Conservation (phyloP, 2,888 invertebrate genomes). For the Microdon myrmicae region DNA sequence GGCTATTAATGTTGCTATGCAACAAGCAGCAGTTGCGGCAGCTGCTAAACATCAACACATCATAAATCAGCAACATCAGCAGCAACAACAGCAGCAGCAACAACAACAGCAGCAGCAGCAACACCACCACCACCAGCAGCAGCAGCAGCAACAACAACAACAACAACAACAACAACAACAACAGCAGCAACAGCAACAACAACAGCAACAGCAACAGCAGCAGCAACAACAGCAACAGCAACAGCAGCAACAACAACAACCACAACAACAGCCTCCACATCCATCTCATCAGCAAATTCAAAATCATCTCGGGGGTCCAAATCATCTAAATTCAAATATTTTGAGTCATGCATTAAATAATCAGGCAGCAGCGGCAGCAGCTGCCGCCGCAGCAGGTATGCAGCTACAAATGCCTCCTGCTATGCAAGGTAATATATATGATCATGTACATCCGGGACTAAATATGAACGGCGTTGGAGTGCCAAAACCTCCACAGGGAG, state of each 20-base stretch:
- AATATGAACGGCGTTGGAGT: slow-evolving; percentile 62
- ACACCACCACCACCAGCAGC: slow-evolving; percentile 68
- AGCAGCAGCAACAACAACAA: slow-evolving; percentile 57
- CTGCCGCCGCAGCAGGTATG: slow-evolving; percentile 59
- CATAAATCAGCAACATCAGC: slow-evolving; percentile 66
- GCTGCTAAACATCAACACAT: slow-evolving; percentile 63
- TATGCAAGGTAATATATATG: slow-evolving; percentile 64
- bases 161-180: slow-evolving; percentile 68
- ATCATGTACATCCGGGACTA: slow-evolving; percentile 63
- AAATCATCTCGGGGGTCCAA: slow-evolving; percentile 58
- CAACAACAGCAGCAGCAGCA: slow-evolving; percentile 67
- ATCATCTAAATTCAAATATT: slow-evolving; percentile 64
- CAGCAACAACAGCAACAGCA: slow-evolving; percentile 68
- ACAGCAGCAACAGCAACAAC: slow-evolving; percentile 67
- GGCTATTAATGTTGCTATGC: slow-evolving; percentile 64
- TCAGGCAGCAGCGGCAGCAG: slow-evolving; percentile 60
- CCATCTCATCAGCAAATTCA: slow-evolving; percentile 69
- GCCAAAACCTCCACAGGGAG: slow-evolving; percentile 58
- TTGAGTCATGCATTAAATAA: slow-evolving; percentile 65
- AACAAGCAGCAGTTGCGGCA: slow-evolving; percentile 62
- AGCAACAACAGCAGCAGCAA: slow-evolving; percentile 64
- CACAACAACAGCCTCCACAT: slow-evolving; percentile 66
- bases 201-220: slow-evolving; percentile 69
- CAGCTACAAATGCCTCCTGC: slow-evolving; percentile 63
- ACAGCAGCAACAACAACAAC: slow-evolving; percentile 58